phyloP scores from a whole-genome alignment of 2,113 vertebrate species.

The Chlorodrepanis virens region DNA sequence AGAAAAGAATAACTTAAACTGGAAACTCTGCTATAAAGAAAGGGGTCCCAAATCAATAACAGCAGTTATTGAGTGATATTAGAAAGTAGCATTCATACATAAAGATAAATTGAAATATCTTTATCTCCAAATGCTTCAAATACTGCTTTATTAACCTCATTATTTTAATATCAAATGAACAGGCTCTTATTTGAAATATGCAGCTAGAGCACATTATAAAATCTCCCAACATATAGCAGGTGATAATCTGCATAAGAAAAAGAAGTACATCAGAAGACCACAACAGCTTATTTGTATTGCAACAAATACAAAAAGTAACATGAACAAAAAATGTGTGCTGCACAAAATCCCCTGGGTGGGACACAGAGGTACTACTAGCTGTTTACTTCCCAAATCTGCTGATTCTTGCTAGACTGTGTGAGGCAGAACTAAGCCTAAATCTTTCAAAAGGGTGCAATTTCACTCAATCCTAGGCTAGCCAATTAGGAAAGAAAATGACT shows the following conservation, averaged over 20 bases:
- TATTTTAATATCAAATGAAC: not conserved
- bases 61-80: not conserved
- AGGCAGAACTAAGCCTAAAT: not conserved
- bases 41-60: not conserved
- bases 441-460: not conserved
- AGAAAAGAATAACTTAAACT: not conserved
- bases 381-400: not conserved
- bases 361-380: not conserved
- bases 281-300: not conserved
- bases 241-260: not conserved
- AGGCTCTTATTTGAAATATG: not conserved
- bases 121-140: not conserved
- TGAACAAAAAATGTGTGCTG: not conserved
- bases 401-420: not conserved
- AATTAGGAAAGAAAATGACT: not conserved
- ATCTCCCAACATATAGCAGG: not conserved
- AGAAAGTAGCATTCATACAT: not conserved
- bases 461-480: not conserved
- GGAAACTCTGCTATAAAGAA: not conserved
- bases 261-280: not conserved
- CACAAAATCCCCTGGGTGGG: not conserved
- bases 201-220: not conserved
- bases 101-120: not conserved
- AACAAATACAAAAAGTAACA: not conserved
- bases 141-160: not conserved